phyloP scores from a whole-genome alignment of 1,140 invertebrate genomes.

The Goniozus legneri region DNA sequence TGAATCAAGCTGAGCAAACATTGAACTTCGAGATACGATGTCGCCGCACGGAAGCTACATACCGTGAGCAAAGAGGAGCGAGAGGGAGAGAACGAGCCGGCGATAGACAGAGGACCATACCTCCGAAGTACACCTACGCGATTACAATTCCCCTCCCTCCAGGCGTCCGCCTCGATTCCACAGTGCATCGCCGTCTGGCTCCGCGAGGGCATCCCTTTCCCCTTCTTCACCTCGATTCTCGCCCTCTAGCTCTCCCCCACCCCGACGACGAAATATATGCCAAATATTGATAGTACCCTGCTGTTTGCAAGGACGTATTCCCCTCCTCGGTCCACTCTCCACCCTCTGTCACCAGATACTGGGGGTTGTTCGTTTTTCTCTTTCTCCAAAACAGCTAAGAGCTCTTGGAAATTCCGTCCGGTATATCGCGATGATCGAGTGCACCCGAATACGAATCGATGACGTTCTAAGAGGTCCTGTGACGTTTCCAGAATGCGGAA shows the following conservation, averaged over 20 bases:
- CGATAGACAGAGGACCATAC: constrained; percentile 1
- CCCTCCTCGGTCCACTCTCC: neutral
- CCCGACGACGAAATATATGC: constrained; percentile 21
- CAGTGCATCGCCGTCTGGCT: neutral
- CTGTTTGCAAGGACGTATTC: constrained; percentile 7
- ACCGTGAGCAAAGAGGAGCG: constrained; percentile 25
- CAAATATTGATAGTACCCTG: constrained; percentile 27
- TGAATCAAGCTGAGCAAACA: constrained; percentile 56
- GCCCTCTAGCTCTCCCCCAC: constrained; percentile 2
- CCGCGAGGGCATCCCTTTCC: constrained; percentile 3
- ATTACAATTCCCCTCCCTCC: constrained; percentile 26
- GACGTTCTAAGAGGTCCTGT: no score
- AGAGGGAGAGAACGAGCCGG: neutral
- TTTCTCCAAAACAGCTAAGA: no score
- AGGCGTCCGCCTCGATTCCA: constrained; percentile 1
- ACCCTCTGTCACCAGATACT: neutral
- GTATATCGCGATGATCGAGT: no score
- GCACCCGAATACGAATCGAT: no score
- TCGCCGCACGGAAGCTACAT: constrained; percentile 28
- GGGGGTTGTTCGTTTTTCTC: no score
- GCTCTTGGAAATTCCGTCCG: no score
- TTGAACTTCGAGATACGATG: constrained; percentile 51
- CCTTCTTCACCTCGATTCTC: constrained; percentile 11
- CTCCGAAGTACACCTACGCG: constrained; percentile 30
- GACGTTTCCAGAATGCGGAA: no score